Evolutionary conservation across 2,888 invertebrate genomes (phyloP).

Genomic region (Podotricha telesiphe): DNA sequence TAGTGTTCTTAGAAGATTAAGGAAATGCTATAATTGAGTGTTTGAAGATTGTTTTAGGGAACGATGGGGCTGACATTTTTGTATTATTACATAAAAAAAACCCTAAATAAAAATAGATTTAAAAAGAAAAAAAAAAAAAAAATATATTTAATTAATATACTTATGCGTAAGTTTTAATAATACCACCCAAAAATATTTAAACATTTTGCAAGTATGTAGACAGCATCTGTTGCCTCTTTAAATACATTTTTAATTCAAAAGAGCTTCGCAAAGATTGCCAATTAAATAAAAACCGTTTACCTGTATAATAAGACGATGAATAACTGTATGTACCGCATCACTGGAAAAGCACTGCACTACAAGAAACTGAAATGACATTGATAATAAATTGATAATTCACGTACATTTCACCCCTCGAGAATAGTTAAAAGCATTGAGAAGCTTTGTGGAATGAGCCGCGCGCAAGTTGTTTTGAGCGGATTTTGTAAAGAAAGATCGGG

Average conservation of each 20-base stretch:
- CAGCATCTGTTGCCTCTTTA: not conserved
- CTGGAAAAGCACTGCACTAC: constrained; percentile 39
- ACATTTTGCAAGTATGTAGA: not conserved
- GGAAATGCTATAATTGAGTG: too few species aligned
- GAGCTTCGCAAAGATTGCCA: not conserved
- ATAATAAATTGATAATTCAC: constrained; percentile 34
- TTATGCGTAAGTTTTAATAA: not conserved
- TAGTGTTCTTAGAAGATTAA: too few species aligned
- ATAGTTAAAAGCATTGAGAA: constrained; percentile 49
- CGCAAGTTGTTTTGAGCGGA: constrained; percentile 74
- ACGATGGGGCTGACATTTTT: too few species aligned
- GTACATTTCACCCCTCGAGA: constrained; percentile 33
- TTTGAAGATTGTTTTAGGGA: too few species aligned
- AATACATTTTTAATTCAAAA: not conserved
- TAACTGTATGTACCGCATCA: constrained; percentile 73
- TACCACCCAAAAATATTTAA: not conserved
- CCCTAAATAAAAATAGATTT: too few species aligned
- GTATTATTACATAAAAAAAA: too few species aligned
- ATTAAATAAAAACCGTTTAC: constrained; percentile 52
- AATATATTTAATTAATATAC: too few species aligned
- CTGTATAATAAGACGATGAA: constrained; percentile 70
- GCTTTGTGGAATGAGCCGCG: constrained; percentile 71
- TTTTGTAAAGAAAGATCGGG: constrained; percentile 69
- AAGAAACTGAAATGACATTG: constrained; percentile 28
- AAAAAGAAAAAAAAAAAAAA: too few species aligned